Evolutionary conservation across 2,797 vertebrate species (phyloP), one percentile per base, ranked within the genome.

Genomic region (Glossophaga mutica): DNA sequence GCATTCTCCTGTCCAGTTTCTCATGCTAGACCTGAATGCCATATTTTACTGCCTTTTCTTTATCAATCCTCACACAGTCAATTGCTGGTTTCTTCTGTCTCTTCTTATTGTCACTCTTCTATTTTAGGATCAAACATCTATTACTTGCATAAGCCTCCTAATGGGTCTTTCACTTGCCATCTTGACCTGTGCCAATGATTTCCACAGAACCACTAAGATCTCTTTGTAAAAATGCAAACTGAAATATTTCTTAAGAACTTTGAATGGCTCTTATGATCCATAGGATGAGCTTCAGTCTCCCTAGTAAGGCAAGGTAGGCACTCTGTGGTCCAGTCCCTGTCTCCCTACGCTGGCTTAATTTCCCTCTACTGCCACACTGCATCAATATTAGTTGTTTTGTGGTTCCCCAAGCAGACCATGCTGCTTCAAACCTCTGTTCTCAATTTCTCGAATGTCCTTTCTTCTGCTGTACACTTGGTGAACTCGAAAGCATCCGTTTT

Each of bases 391-490:
- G 34, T 6, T 52, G 18, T 76, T 57, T 62, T 44, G n/a, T 24
- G 19, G 42, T 34, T 77, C 44, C 42, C 24, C 24, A 44, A 26
- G 29, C 21, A 74, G 62, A 32, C 14, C 50, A 21, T 0, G 0
- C n/a, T 39, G 42, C 42, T 65, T 76, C 16, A 84, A 85, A 59
- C 24, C 12, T 92, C 34, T 19, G n/a, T 52, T 71, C n/a, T 96
- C 52, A 24, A 16, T 71, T 93, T 94, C n/a, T 48, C 14, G 34
- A 79, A 92, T 67, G 50, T 34, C 65, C 12, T 87, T 89, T 90
- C 19, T 74, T 92, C 44, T 59, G 16, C 15, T 90, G 10, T 87
- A 70, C 24, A 57, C 26, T 79, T 85, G 74, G 24, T 94, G 26
- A 94, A 86, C 90, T 90, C 24, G 39, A 85, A 37, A 9, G 12